Evolutionary conservation across 2,113 vertebrate genomes (phyloP).

Genomic region (Empidonax traillii): DNA sequence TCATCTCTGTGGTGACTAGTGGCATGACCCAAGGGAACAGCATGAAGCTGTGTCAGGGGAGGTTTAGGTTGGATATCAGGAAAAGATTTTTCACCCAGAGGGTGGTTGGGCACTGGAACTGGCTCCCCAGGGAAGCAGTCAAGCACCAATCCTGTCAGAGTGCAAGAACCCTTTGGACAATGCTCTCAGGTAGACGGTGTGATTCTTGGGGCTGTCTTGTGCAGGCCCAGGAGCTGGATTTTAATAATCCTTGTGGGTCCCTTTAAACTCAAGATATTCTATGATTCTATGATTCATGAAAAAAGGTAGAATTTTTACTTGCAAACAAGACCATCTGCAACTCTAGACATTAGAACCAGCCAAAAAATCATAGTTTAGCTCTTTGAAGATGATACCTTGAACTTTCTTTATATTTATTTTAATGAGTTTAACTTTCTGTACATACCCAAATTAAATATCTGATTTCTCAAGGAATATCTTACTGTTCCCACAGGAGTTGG

Average conservation of each 20-base stretch:
- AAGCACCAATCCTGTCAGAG: neutral
- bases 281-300: neutral
- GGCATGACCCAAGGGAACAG: fast-evolving
- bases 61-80: neutral
- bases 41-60: neutral
- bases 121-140: neutral
- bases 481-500: neutral
- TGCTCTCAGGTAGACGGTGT: fast-evolving
- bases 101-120: neutral
- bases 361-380: neutral
- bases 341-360: neutral
- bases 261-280: neutral
- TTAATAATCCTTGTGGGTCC: neutral
- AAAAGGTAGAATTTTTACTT: neutral
- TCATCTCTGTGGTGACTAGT: neutral
- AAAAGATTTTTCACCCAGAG: neutral
- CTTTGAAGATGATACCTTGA: neutral
- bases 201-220: neutral
- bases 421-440: neutral
- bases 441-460: neutral
- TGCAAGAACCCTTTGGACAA: neutral
- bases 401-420: neutral
- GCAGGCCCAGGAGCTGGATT: neutral
- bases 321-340: neutral
- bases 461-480: neutral